A percentile compares a stretch with the other conserved stretches of the same genome.
Conservation (phyloP, 2,113 vertebrate genomes). For the Corapipo altera region DNA sequence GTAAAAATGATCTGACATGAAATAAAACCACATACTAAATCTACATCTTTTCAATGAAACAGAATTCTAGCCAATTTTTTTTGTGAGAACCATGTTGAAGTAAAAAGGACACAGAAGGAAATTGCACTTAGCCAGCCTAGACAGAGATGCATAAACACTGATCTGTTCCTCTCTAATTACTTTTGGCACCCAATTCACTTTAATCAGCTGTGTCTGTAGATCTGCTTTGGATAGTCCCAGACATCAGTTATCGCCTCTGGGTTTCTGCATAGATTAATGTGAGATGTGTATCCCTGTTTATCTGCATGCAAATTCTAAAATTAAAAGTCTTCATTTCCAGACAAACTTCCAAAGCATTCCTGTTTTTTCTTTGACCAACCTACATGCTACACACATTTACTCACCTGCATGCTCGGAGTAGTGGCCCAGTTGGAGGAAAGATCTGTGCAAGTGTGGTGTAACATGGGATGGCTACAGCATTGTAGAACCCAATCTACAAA, state of each 20-base stretch:
- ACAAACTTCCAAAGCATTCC: not conserved
- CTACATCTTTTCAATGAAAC: not conserved
- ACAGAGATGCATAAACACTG: not conserved
- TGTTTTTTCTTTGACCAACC: not conserved
- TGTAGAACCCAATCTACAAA: conserved; percentile 93
- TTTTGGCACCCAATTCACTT: not conserved
- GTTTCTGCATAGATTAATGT: not conserved
- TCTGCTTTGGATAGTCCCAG: not conserved
- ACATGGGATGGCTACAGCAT: conserved; percentile 94
- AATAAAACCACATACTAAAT: not conserved
- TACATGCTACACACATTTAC: not conserved
- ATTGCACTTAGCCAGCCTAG: not conserved
- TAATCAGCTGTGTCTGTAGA: not conserved
- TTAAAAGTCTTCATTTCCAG: not conserved
- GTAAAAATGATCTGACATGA: not conserved
- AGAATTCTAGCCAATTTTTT: not conserved
- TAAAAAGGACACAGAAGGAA: not conserved
- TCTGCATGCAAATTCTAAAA: not conserved
- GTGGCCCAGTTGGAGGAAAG: conserved; percentile 86
- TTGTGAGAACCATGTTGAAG: not conserved
- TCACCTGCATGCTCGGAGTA: conserved; percentile 91
- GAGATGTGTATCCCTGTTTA: not conserved
- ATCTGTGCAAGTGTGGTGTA: conserved; percentile 90
- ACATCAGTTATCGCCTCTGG: not conserved
- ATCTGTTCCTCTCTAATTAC: not conserved